Evolutionary conservation across 2,797 vertebrate genomes (phyloP).

Genomic region (Hylomyscus alleni): DNA sequence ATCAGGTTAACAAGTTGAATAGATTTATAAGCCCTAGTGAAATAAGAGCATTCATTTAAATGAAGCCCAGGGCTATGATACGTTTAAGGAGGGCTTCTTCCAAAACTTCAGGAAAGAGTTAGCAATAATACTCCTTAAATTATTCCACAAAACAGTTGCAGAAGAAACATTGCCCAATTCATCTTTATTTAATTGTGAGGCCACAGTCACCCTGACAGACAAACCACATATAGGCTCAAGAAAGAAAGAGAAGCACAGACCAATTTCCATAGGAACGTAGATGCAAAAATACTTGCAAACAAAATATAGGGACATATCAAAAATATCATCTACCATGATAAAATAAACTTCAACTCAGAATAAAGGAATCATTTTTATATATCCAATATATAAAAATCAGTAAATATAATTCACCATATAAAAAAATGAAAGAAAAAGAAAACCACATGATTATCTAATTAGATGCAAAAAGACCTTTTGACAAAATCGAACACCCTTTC

Average conservation of each 20-base stretch:
- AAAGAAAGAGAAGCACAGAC: neutral
- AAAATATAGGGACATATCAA: neutral
- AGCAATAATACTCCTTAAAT: too few relatives aligned
- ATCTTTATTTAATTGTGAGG: neutral
- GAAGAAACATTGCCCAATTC: neutral
- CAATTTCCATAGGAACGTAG: neutral
- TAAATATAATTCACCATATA: neutral
- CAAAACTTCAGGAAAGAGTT: too few relatives aligned
- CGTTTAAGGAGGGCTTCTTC: too few relatives aligned
- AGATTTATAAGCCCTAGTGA: neutral
- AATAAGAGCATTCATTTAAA: too few relatives aligned
- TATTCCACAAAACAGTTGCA: neutral
- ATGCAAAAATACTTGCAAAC: neutral
- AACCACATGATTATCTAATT: neutral
- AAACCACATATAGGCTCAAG: neutral
- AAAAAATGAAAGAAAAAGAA: neutral
- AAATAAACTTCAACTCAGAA: neutral
- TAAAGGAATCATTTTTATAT: too few relatives aligned
- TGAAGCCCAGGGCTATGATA: too few relatives aligned
- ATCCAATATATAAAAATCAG: too few relatives aligned
- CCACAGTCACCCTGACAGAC: neutral
- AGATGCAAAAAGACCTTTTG: neutral
- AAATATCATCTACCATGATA: neutral
- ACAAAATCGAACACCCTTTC: neutral
- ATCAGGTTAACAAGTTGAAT: neutral